Evolutionary conservation across 2,797 vertebrate species (phyloP).

Genomic region (Masticophis lateralis): DNA sequence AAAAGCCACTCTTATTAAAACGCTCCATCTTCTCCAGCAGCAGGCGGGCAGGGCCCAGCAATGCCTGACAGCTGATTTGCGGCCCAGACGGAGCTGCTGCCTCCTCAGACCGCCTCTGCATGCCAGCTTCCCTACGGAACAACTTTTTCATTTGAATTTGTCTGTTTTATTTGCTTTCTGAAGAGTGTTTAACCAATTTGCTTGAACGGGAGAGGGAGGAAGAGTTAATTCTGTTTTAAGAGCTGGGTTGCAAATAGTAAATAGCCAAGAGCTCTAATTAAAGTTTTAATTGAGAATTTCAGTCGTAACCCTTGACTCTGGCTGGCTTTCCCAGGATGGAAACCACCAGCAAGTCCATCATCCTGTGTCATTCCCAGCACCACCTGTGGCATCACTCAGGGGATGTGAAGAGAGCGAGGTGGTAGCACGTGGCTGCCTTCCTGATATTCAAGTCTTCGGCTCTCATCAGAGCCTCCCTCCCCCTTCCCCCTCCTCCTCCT

Average conservation of each 20-base stretch:
- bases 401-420: background rate
- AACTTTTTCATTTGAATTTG: background rate
- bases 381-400: background rate
- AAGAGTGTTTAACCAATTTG: background rate
- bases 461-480: background rate
- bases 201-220: background rate
- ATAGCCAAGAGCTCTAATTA: background rate
- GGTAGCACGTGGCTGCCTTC: background rate
- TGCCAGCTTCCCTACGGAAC: conserved; percentile 13
- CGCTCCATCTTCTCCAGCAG: conserved; percentile 31
- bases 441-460: background rate
- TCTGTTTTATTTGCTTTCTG: background rate
- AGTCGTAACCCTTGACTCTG: background rate
- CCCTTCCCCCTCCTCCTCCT: no score
- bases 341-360: no score
- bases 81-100: background rate
- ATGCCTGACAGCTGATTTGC: background rate
- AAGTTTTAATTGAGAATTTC: background rate
- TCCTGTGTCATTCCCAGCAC: background rate
- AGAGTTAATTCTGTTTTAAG: background rate
- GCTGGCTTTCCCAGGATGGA: background rate
- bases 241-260: background rate
- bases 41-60: background rate
- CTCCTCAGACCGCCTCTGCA: background rate
- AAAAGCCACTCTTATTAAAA: background rate